Percentiles rank a stretch among this genome's conserved stretches.
Conservation (phyloP, 2,113 vertebrate species). For the Hippolais icterina region DNA sequence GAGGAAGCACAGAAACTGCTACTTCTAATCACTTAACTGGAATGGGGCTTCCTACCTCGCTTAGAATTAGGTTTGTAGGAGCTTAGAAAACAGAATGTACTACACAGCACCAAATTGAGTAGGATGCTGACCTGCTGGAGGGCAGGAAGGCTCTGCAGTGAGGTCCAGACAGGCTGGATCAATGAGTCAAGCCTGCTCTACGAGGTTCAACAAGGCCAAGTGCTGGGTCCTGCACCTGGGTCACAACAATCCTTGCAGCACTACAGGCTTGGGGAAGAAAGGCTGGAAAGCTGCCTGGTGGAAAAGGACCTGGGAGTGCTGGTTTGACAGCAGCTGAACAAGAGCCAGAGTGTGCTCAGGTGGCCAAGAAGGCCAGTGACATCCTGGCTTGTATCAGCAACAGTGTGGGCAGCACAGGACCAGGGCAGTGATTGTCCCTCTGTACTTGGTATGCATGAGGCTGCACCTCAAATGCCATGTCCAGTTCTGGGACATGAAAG, state of each 20-base stretch:
- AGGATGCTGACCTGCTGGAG: not conserved
- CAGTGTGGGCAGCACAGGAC: not conserved
- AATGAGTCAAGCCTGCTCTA: not conserved
- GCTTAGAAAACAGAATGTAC: not conserved
- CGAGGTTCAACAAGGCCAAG: not conserved
- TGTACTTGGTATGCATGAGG: accelerated
- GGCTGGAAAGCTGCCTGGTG: not conserved
- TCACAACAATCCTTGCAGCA: not conserved
- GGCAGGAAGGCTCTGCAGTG: not conserved
- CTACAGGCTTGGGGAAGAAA: not conserved
- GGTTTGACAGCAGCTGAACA: not conserved
- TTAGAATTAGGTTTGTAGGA: not conserved
- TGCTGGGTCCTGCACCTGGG: not conserved
- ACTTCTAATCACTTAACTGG: not conserved
- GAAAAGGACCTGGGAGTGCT: not conserved
- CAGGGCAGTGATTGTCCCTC: not conserved
- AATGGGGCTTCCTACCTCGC: not conserved
- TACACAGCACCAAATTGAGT: not conserved
- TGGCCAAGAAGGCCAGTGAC: not conserved
- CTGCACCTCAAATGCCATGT: not conserved
- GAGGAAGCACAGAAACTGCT: not conserved
- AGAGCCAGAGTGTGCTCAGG: not conserved
- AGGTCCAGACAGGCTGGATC: not conserved
- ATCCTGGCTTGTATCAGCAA: not conserved
- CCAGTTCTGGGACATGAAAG: not conserved